Base-by-base conservation (phyloP, 1,140 invertebrate species). In the Asobara japonica region DNA sequence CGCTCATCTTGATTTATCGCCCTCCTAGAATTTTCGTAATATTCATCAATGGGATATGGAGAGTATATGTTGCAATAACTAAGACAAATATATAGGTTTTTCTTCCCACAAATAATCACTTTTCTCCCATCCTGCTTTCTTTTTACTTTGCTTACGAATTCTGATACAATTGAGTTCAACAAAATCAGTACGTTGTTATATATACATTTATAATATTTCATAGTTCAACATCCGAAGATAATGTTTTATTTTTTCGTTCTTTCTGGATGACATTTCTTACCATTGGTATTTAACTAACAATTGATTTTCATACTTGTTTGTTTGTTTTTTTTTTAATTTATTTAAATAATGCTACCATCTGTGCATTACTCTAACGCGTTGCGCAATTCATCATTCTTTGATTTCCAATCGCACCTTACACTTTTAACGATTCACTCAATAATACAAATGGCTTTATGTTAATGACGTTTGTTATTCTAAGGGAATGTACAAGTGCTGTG, bases 101-200 rank as follows among this genome's bases (percentile, higher is more conserved):
- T 25, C 16, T 56, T 56, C 29, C 18, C 65, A 66, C 65, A 68
- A 68, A 56, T 68, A 68, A 68, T 45, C 11, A 8, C 10, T 66
- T 45, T 8, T 45, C n/a, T 36, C 16, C 10, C 20, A n/a, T 51
- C 18, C 33, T 30, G 13, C 41, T 65, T 30, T 74, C 72, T 61
- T 77, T 77, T 80, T 78, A 80, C 74, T 79, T 71, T 33, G 16
- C 67, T 77, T 80, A 80, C 45, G 77, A 80, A 81, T 78, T 79
- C 75, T 79, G 74, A 73, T 81, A 81, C 79, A 80, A 81, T 79
- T 76, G 65, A 71, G 67, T 78, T 77, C 65, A 69, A 74, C 71
- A 74, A 73, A 74, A 68, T 75, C 72, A 71, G 18, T 79, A 81
- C 60, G 30, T 74, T 38, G 45, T 78, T 69, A 38, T 80, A 78